Percentiles rank a stretch among this genome's conserved stretches.
Evolutionary conservation across 2,888 invertebrate genomes (phyloP).

Genomic region (Cataglyphis altisquamis): DNA sequence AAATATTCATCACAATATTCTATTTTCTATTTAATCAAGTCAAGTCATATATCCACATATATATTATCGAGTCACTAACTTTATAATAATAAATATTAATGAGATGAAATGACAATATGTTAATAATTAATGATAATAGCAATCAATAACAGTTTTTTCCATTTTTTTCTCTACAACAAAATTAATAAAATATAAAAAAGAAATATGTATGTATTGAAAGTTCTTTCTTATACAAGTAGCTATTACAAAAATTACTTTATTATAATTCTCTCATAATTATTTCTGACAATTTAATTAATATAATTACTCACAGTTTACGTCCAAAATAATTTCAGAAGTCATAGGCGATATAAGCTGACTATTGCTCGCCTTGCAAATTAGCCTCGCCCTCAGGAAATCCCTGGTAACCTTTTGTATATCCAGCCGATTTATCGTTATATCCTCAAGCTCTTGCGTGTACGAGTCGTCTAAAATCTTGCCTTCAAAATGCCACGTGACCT

Average conservation of each 20-base stretch:
- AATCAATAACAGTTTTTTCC: background rate
- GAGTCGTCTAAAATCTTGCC: conserved; percentile 91
- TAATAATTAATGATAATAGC: background rate
- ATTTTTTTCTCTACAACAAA: background rate
- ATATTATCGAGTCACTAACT: conserved; percentile 1
- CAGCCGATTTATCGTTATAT: conserved; percentile 92
- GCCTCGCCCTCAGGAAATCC: conserved; percentile 92
- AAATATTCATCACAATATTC: background rate
- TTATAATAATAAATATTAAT: background rate
- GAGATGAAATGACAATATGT: background rate
- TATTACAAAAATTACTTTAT: background rate
- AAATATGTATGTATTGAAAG: background rate
- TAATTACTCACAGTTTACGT: conserved; percentile 82
- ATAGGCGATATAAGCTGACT: conserved; percentile 93
- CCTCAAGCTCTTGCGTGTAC: conserved; percentile 90
- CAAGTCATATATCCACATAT: background rate
- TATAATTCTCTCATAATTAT: background rate
- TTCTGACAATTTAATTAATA: background rate
- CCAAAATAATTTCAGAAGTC: conserved; percentile 77
- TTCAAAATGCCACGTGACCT: conserved; percentile 93
- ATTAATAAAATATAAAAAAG: background rate
- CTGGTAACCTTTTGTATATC: conserved; percentile 91
- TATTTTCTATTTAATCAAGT: background rate
- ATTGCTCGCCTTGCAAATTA: conserved; percentile 94
- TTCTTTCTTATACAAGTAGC: background rate